phyloP scores from a whole-genome alignment of 2,113 vertebrate species.

The Semnopithecus entellus region DNA sequence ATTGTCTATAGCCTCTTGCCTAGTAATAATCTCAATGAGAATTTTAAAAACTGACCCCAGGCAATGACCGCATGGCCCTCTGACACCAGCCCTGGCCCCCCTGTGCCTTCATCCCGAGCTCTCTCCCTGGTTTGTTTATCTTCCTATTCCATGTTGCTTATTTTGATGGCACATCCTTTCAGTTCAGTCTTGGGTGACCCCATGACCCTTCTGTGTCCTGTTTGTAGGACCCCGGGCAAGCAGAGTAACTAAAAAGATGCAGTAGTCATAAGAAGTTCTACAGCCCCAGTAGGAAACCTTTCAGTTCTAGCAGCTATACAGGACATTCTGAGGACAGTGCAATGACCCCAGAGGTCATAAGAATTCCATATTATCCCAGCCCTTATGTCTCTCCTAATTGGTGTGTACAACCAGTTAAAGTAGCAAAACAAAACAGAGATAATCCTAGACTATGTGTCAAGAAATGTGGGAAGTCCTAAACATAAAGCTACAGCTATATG shows the following conservation, averaged over 20 bases:
- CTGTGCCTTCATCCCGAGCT: neutral
- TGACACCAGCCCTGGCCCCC: constrained; percentile 74
- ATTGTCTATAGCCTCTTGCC: neutral
- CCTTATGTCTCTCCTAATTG: neutral
- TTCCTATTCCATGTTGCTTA: constrained; percentile 85
- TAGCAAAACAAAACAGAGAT: neutral
- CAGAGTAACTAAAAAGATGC: constrained; percentile 47
- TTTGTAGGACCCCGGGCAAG: constrained; percentile 80
- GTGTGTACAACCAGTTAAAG: neutral
- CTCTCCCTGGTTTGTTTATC: constrained; percentile 85
- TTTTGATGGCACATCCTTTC: constrained; percentile 89
- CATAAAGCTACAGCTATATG: neutral
- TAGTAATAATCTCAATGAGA: constrained; percentile 2
- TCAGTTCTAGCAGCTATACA: neutral
- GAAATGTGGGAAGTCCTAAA: neutral
- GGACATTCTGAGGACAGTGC: neutral
- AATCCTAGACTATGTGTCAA: neutral
- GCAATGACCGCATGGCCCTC: constrained; percentile 74
- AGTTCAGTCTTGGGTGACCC: constrained; percentile 80
- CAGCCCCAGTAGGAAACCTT: neutral
- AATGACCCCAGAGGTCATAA: neutral
- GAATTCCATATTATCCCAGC: neutral
- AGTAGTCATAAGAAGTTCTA: neutral
- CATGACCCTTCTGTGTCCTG: constrained; percentile 85
- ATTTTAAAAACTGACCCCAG: constrained; percentile 75